Conservation (phyloP, 92 coral and sea anemone genomes). For the Porites lobata region DNA sequence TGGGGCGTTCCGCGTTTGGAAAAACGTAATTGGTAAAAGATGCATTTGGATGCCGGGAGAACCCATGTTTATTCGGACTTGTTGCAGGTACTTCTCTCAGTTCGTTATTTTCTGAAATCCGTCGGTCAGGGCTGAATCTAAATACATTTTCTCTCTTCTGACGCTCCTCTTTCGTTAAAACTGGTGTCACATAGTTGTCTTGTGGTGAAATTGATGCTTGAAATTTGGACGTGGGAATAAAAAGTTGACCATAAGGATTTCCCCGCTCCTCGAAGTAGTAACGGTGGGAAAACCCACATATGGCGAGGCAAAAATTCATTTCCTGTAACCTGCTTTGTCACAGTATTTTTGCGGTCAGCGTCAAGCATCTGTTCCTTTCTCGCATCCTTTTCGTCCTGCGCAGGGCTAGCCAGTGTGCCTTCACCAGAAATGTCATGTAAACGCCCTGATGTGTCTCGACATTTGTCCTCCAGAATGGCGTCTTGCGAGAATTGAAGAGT, state of each 20-base stretch:
- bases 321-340: not conserved
- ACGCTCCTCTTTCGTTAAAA: not conserved
- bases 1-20: not conserved
- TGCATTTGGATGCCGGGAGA: not conserved
- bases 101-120: not conserved
- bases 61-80: not conserved
- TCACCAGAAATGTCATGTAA: constrained; percentile 20
- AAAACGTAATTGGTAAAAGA: not conserved
- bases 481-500: not conserved
- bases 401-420: not conserved
- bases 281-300: constrained; percentile 35
- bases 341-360: not conserved
- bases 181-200: not conserved
- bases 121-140: not conserved
- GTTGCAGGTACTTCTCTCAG: not conserved
- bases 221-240: not conserved
- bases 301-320: constrained; percentile 11
- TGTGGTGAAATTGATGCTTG: not conserved
- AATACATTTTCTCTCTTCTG: not conserved
- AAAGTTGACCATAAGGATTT: constrained; percentile 1
- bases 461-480: constrained; percentile 11
- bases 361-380: constrained; percentile 8
- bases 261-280: not conserved
- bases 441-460: constrained; percentile 12
- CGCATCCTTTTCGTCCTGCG: not conserved